Evolutionary conservation across 2,888 invertebrate species (phyloP), one percentile per base, ranked within the genome.

Genomic region (Herminia tarsipennalis): DNA sequence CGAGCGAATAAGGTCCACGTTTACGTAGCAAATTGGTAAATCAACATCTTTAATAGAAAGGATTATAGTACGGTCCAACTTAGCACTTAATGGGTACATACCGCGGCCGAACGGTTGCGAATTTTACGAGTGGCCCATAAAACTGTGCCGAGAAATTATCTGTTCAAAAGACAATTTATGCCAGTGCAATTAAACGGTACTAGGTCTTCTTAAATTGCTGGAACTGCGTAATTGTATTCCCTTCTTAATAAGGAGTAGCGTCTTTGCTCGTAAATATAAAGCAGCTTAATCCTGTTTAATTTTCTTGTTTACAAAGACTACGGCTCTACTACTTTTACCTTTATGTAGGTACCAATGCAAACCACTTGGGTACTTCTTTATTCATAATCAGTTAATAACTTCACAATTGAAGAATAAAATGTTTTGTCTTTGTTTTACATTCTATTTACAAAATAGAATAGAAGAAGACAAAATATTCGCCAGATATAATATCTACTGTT

Each of bases 171-270:
- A 80, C 78, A 84, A 85, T 85, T 86, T 83, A 86, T 83, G 77
- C 72, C 62, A 68, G 64, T 77, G 81, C 78, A 86, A 86, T 86
- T 86, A 85, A 83, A 83, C 73, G 77, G 70, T 70, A 71, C 75
- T 82, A 81, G 77, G 83, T 84, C 83, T 85, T 73, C 81, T 79
- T 81, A 82, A 85, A 83, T 83, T 81, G 81, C 81, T 81, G 76
- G 76, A 71, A 81, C 77, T 81, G 81, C 76, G 81, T 85, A 86
- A 86, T 86, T 85, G 85, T 86, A 82, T 83, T 83, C 74, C 46
- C 71, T 72, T 72, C 75, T 81, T 83, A 83, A 78, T 83, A 81
- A 82, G 79, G 74, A 81, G 75, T 70, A 77, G 73, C 77, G 73
- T 74, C 76, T 82, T 79, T 78, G 78, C 76, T 83, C 82, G 81